phyloP scores from a whole-genome alignment of 30 jellyfish, hydroid and myxozoan genomes.

The Aurelia sp. region DNA sequence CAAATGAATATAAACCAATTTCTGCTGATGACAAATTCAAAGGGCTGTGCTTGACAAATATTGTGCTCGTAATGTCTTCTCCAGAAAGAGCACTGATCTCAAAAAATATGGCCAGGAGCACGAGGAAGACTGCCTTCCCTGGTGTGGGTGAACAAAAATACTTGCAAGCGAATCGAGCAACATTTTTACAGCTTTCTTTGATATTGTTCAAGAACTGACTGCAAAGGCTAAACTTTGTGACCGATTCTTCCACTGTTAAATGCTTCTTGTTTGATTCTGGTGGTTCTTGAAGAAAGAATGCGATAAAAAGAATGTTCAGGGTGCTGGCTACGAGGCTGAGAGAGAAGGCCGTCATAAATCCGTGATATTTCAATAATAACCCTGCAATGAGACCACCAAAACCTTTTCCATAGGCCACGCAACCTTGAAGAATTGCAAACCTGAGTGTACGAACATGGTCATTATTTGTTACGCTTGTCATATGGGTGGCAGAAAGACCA shows the following conservation, averaged over 20 bases:
- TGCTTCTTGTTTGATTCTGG: background rate
- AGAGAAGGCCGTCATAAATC: slow-evolving; percentile 36
- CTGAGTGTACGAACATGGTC: slow-evolving; percentile 45
- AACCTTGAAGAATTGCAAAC: slow-evolving; percentile 39
- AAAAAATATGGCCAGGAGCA: slow-evolving; percentile 39
- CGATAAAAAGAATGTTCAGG: slow-evolving; percentile 41
- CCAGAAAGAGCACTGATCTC: slow-evolving; percentile 51
- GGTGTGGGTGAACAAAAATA: background rate
- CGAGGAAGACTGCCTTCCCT: background rate
- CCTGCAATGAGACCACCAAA: slow-evolving; percentile 46
- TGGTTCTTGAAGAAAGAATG: slow-evolving; percentile 33
- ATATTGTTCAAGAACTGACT: background rate
- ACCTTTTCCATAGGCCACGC: slow-evolving; percentile 32
- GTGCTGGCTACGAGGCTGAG: slow-evolving; percentile 4
- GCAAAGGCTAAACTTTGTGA: background rate
- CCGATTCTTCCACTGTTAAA: background rate
- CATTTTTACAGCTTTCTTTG: background rate
- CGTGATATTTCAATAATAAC: slow-evolving; percentile 8
- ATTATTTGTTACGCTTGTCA: slow-evolving; percentile 57
- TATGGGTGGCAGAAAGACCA: slow-evolving; percentile 43
- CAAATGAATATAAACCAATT: slow-evolving; percentile 27
- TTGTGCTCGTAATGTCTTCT: slow-evolving; percentile 27
- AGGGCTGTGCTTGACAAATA: slow-evolving; percentile 54
- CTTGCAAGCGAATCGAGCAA: slow-evolving; percentile 1
- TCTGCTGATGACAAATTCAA: slow-evolving; percentile 41